phyloP scores from a whole-genome alignment of 1,140 invertebrate genomes.

The Cherax destructor region DNA sequence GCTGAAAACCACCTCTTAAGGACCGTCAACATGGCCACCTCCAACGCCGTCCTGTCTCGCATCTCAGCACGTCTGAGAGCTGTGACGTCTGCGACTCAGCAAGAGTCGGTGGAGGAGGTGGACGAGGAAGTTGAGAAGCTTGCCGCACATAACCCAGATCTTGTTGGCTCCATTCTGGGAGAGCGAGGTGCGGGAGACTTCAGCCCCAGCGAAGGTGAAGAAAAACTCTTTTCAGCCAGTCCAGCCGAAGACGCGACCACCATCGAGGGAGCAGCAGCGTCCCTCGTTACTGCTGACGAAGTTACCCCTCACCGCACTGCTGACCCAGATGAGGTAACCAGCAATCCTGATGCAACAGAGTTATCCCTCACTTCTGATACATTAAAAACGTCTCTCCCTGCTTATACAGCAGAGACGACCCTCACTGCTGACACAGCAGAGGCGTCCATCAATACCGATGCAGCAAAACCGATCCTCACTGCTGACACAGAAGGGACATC shows the following conservation, averaged over 20 bases:
- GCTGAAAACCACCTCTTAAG: conserved; percentile 37
- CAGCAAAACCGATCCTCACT: background rate
- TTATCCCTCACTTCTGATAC: background rate
- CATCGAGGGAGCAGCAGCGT: too few relatives aligned
- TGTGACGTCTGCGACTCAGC: conserved; percentile 46
- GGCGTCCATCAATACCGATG: background rate
- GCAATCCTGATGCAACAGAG: too few relatives aligned
- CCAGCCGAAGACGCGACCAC: too few relatives aligned
- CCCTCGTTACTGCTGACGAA: too few relatives aligned
- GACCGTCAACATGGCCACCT: conserved; percentile 57
- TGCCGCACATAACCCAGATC: background rate
- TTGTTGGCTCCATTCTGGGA: background rate
- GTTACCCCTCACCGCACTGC: too few relatives aligned
- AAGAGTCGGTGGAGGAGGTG: conserved; percentile 56
- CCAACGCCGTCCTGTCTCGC: conserved; percentile 56
- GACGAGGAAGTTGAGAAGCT: conserved; percentile 44
- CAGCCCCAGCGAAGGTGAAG: background rate
- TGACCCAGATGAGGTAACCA: too few relatives aligned
- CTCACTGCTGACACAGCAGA: background rate
- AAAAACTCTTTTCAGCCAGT: background rate
- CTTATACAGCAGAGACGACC: background rate
- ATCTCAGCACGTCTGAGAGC: conserved; percentile 53
- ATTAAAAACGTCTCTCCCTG: background rate
- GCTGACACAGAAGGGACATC: too few relatives aligned
- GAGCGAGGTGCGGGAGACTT: too few relatives aligned